Evolutionary conservation across 2,113 vertebrate genomes (phyloP).

Genomic region (Pardalotus punctatus): DNA sequence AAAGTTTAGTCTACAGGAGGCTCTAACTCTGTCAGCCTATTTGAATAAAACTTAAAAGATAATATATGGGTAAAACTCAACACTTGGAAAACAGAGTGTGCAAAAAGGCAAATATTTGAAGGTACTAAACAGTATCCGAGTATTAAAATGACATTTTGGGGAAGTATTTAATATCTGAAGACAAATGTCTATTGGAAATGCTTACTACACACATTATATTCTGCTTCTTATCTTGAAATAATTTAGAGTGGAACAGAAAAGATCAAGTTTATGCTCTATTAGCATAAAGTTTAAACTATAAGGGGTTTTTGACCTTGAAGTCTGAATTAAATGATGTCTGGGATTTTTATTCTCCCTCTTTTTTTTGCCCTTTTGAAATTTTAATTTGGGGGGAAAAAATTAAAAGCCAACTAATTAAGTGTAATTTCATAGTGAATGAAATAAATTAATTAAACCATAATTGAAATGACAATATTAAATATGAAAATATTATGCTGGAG

Average conservation of each 20-base stretch:
- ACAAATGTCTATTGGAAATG: slow-evolving; percentile 59
- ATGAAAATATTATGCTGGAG: slow-evolving; percentile 76
- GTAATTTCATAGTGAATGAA: slow-evolving; percentile 68
- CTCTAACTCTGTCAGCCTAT: slow-evolving; percentile 31
- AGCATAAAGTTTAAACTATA: slow-evolving; percentile 67
- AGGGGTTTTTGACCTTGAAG: slow-evolving; percentile 63
- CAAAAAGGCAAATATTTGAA: slow-evolving; percentile 66
- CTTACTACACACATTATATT: slow-evolving; percentile 56
- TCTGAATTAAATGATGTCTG: slow-evolving; percentile 55
- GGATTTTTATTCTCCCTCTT: slow-evolving; percentile 49
- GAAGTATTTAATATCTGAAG: slow-evolving; percentile 64
- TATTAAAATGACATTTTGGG: slow-evolving; percentile 62
- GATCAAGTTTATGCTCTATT: slow-evolving; percentile 67
- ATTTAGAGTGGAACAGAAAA: slow-evolving; percentile 54
- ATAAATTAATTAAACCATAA: slow-evolving; percentile 80
- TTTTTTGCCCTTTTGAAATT: slow-evolving; percentile 42
- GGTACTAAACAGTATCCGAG: slow-evolving; percentile 54
- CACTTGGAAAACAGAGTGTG: slow-evolving; percentile 30
- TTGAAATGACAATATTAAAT: slow-evolving; percentile 74
- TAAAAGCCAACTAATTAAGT: slow-evolving; percentile 66
- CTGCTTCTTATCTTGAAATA: slow-evolving; percentile 65
- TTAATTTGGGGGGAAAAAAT: slow-evolving; percentile 35
- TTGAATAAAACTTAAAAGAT: slow-evolving; percentile 58
- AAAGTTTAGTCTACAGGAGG: slow-evolving; percentile 54
- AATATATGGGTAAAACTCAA: slow-evolving; percentile 45